Percentiles rank a stretch among this genome's conserved stretches.
phyloP scores from a whole-genome alignment of 1,140 invertebrate species.

The Metaphire vulgaris region DNA sequence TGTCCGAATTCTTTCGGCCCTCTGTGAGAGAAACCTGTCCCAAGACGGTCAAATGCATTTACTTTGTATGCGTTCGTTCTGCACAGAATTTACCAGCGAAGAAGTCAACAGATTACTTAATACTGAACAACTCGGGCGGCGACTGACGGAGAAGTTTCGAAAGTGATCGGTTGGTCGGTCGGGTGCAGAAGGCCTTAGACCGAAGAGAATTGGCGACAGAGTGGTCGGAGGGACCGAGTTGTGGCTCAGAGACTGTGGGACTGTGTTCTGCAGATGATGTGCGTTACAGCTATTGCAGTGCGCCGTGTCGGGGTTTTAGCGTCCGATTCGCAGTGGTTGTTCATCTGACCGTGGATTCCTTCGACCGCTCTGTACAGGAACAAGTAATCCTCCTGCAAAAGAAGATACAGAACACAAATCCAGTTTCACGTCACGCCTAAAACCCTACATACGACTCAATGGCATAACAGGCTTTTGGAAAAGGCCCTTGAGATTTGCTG shows the following conservation, averaged over 20 bases:
- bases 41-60: background rate
- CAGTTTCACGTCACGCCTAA: too few species aligned
- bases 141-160: background rate
- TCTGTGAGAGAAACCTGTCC: background rate
- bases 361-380: slow-evolving; percentile 63
- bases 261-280: background rate
- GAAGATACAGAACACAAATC: too few species aligned
- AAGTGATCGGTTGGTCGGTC: background rate
- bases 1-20: too few species aligned
- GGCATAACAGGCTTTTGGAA: too few species aligned
- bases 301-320: slow-evolving; percentile 3
- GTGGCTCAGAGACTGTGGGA: slow-evolving; percentile 11
- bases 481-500: too few species aligned
- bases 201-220: background rate
- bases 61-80: background rate
- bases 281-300: slow-evolving; percentile 3
- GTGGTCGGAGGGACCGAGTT: background rate
- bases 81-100: background rate
- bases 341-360: slow-evolving; percentile 34
- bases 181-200: background rate
- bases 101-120: background rate
- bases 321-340: background rate
- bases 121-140: background rate
- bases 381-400: slow-evolving; percentile 63
- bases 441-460: too few species aligned